Evolutionary conservation across 2,113 vertebrate species (phyloP).

Genomic region (Hemibagrus wyckioides): DNA sequence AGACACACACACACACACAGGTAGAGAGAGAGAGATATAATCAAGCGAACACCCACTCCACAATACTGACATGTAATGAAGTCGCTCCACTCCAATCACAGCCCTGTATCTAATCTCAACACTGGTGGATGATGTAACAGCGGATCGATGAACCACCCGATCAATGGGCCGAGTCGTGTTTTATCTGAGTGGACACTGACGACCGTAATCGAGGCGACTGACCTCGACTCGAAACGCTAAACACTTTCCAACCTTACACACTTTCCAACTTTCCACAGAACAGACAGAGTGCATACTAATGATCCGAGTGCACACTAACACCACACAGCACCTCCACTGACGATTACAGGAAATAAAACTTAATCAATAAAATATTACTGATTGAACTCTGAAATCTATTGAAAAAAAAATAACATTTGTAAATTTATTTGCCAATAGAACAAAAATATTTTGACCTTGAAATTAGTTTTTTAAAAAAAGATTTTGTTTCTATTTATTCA

Average conservation of each 20-base stretch:
- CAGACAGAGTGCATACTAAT: not conserved
- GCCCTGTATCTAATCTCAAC: constrained; percentile 16
- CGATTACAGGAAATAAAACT: not conserved
- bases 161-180: not conserved
- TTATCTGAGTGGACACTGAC: not conserved
- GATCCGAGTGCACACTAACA: not conserved
- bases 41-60: not conserved
- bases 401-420: not conserved
- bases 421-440: too few species aligned
- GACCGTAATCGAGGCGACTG: not conserved
- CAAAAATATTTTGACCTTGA: too few species aligned
- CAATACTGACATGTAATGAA: constrained; percentile 10
- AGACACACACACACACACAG: constrained; percentile 42
- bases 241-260: not conserved
- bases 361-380: not conserved
- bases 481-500: not conserved
- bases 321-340: not conserved
- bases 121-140: not conserved
- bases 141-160: constrained; percentile 2
- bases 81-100: not conserved
- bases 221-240: not conserved
- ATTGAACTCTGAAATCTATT: not conserved
- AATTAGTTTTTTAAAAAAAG: too few species aligned
- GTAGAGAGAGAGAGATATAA: constrained; percentile 4
- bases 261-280: not conserved